Conservation (phyloP, 1,140 invertebrate genomes). For the Sitophilus oryzae region DNA sequence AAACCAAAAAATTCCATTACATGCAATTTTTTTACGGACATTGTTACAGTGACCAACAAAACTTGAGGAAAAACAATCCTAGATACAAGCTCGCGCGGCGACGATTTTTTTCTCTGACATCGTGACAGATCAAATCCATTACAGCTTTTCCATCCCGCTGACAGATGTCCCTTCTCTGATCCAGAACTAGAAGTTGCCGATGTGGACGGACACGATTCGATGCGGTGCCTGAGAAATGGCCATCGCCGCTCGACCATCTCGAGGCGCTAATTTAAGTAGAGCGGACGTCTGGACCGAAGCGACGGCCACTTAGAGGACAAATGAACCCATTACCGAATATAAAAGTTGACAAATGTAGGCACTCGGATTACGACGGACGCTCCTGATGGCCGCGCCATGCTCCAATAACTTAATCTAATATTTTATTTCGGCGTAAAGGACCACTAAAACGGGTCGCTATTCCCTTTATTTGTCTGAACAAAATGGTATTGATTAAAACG, state of each 20-base stretch:
- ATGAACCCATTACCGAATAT: constrained; percentile 34
- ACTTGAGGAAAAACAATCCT: too few relatives aligned
- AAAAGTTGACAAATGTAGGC: constrained; percentile 33
- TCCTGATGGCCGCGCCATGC: constrained; percentile 20
- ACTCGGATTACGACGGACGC: constrained; percentile 28
- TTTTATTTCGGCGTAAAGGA: constrained; percentile 9
- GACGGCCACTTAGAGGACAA: constrained; percentile 31
- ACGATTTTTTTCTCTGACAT: too few relatives aligned
- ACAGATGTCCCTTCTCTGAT: too few relatives aligned
- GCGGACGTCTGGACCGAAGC: constrained; percentile 26
- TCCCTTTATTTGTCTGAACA: too few relatives aligned
- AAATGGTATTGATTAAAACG: too few relatives aligned
- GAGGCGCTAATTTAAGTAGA: constrained; percentile 29
- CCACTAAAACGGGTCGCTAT: too few relatives aligned
- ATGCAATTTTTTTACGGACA: too few relatives aligned
- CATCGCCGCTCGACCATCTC: constrained; percentile 2
- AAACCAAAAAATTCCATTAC: too few relatives aligned
- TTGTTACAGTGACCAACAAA: too few relatives aligned
- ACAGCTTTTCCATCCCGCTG: background rate
- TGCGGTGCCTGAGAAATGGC: constrained; percentile 1
- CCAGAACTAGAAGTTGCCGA: background rate
- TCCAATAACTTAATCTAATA: constrained; percentile 33
- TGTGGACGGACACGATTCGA: background rate
- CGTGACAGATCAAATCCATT: background rate
- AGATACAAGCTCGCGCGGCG: too few relatives aligned